Base-by-base conservation (phyloP, 1,140 invertebrate species). In the Neodiprion pinetum region DNA sequence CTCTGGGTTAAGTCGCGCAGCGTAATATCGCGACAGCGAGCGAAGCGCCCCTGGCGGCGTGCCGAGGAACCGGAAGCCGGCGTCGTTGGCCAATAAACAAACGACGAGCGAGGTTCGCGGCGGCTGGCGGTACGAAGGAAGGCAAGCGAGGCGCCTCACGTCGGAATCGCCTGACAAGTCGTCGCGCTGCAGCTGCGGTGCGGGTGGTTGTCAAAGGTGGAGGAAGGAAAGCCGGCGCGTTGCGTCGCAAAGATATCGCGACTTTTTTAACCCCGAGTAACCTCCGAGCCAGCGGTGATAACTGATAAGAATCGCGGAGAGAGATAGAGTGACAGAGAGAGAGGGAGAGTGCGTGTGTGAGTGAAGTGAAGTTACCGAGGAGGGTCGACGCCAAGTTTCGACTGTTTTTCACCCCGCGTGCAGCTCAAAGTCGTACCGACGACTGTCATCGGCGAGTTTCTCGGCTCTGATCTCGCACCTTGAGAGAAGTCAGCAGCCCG, bases 81-180 rank as follows among this genome's bases (percentile, higher is more conserved):
- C 71, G 73, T 70, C 67, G 68, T 77, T 74, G 75, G 70, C 78
- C 75, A 73, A 80, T 80, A 80, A 79, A 80, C 79, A 80, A 80
- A 80, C 77, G 72, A 12, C 67, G 21, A 14, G 12, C 14, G 67
- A 47, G 21, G 40, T 11, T 69, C 67, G 67, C 12, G 17, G 12
- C 61, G 4, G 12, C 17, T 3, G 7, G 12, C n/a, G 10, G 53
- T 21, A 21, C 17, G 17, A 12, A 61, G 53, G 53, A 17, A 61
- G n/a, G 53, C 11, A 61, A 12, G 53, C 5, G 9, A 61, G 53
- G n/a, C 11, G 53, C 11, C 53, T 61, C 11, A 17, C 11, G 53
- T 61, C 53, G 5, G 11, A 17, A 17, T 17, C n/a, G n/a, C 5
- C 4, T 61, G 28, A 40, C 28, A 40, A 40, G 28, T 40, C 28